Conservation (phyloP, 64 coral and sea anemone species). For the Trachythela sp. region DNA sequence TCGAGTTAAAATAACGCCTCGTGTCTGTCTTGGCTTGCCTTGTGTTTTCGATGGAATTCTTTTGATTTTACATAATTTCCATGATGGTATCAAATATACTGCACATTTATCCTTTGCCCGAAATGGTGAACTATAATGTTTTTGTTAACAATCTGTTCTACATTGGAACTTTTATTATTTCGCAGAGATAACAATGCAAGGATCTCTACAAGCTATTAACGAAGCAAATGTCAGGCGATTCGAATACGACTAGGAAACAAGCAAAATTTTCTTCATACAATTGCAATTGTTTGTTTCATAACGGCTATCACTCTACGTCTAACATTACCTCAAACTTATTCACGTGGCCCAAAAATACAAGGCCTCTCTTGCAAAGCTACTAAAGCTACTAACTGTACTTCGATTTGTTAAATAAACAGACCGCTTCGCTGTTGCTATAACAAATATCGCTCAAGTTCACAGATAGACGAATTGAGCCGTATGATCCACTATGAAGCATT, state of each 20-base stretch:
- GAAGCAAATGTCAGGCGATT: background rate
- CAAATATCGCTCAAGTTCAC: too few relatives aligned
- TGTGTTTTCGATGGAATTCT: background rate
- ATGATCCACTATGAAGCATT: too few relatives aligned
- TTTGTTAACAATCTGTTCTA: background rate
- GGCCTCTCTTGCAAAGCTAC: too few relatives aligned
- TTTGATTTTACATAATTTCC: background rate
- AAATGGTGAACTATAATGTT: background rate
- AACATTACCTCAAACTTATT: too few relatives aligned
- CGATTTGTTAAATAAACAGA: too few relatives aligned
- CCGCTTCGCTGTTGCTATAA: too few relatives aligned
- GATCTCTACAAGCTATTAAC: background rate
- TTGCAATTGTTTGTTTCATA: background rate
- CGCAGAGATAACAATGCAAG: background rate
- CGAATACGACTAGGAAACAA: background rate
- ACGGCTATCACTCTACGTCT: background rate
- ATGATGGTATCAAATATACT: background rate
- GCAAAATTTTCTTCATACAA: too few relatives aligned
- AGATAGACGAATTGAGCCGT: too few relatives aligned
- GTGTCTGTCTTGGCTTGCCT: background rate
- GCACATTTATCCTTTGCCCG: background rate
- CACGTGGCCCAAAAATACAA: too few relatives aligned
- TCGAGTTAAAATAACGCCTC: background rate
- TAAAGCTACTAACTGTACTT: too few relatives aligned
- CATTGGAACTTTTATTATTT: background rate